These are phyloP conservation scores for Lithophane socia DNA, from an alignment of 2,888 invertebrate species.

Conservation along the genomic window DNA sequence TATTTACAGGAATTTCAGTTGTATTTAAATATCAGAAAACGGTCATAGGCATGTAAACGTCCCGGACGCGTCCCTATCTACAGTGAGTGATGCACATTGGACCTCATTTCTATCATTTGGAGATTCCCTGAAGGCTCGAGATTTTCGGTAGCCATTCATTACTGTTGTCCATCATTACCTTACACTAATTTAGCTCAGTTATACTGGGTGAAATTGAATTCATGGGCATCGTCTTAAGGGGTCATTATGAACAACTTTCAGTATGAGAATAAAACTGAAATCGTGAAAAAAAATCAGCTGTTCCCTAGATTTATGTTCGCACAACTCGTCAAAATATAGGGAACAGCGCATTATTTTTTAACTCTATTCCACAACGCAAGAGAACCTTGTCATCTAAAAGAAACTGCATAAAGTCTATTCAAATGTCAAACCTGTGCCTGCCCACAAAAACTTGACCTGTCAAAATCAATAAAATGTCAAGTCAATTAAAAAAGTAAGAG, in stretches of 20 bases:
- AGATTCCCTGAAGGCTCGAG: background rate
- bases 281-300: too few relatives aligned
- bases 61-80: too few relatives aligned
- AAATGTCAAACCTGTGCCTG: conserved; percentile 12
- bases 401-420: background rate
- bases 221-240: too few relatives aligned
- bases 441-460: conserved; percentile 20
- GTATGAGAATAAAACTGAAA: too few relatives aligned
- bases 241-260: too few relatives aligned
- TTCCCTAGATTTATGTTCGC: too few relatives aligned
- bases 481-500: conserved; percentile 21
- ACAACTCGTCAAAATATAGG: too few relatives aligned
- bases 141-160: background rate
- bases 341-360: too few relatives aligned
- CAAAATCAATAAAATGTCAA: conserved; percentile 30
- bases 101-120: background rate
- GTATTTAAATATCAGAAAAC: too few relatives aligned
- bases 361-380: background rate
- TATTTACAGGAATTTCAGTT: background rate
- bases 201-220: too few relatives aligned
- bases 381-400: background rate
- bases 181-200: too few relatives aligned
- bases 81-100: background rate
- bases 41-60: background rate
- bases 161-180: too few relatives aligned